Base-by-base conservation (phyloP, 1,140 invertebrate species). In the Psilanteris sp. region DNA sequence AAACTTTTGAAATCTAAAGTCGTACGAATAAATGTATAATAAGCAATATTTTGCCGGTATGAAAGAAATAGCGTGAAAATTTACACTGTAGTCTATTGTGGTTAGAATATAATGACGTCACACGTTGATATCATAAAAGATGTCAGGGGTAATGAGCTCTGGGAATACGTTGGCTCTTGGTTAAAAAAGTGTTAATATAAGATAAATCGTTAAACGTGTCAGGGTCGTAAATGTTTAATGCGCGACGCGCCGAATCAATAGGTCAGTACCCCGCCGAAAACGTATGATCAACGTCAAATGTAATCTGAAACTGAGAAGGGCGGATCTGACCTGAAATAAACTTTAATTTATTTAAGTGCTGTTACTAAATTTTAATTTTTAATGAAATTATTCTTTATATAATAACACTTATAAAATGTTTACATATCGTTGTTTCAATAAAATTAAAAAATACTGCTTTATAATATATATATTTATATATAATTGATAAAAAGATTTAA, bases 241-340 rank as follows among this genome's bases (percentile, higher is more conserved):
- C 13, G 34, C 13, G 43, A 34, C 7, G 11, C 13, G 39, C 0
- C 9, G n/a, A 54, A 70, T 71, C 67, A 39, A 71, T 71, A 71
- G 67, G 55, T 61, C 55, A 59, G 43, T 61, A 61, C 44, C 24
- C 54, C n/a, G 37, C 39, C 48, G 22, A 61, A 71, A 54, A 54
- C 24, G 67, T 62, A 37, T 61, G 66, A 70, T 52, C 43, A 13
- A 34, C 24, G 32, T 43, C 44, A 20, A 59, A 41, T 10, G 41
- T 43, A 59, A 41, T 50, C 14, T 20, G 10, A 31, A 31, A 32
- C 26, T 4, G 2, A 9, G 3, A 15, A 22, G 48, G 29, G 32
- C 29, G 16, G 9, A 31, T 37, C 32, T 36, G 41, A 44, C 31
- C 55, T 46, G 41, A 13, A 54, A 31, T 14, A 15, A n/a, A 39